Conservation (phyloP, 2,113 vertebrate genomes). For the Camarhynchus parvulus region DNA sequence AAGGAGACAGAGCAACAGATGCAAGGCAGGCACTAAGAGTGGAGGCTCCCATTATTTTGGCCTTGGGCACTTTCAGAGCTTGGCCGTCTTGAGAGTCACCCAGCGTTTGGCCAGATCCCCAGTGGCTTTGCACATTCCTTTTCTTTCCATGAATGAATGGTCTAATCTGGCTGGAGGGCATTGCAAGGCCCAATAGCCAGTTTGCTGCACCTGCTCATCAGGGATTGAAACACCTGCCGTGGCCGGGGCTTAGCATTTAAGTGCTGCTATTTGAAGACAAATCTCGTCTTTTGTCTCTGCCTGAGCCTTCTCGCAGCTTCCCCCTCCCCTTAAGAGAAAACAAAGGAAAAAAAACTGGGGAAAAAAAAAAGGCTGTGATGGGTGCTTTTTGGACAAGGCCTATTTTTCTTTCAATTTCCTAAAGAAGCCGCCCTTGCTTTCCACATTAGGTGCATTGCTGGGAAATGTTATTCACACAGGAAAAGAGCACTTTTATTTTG, state of each 20-base stretch:
- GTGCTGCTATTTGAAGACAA: constrained; percentile 71
- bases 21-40: constrained; percentile 19
- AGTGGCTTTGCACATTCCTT: constrained; percentile 62
- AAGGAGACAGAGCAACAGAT: neutral
- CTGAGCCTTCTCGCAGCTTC: neutral
- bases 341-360: neutral
- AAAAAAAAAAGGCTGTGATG: neutral
- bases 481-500: neutral
- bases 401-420: neutral
- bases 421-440: neutral
- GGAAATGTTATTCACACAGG: neutral
- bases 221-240: constrained; percentile 62
- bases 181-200: constrained; percentile 56
- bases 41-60: constrained; percentile 57
- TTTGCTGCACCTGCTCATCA: constrained; percentile 63
- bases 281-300: constrained; percentile 49
- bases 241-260: constrained; percentile 55
- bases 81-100: constrained; percentile 61
- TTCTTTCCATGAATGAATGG: constrained; percentile 62
- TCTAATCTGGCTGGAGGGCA: constrained; percentile 70
- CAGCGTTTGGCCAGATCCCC: constrained; percentile 57
- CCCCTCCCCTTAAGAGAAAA: neutral
- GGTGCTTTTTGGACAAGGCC: neutral
- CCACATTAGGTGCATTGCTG: neutral
- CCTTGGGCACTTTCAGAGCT: constrained; percentile 60